phyloP scores from a whole-genome alignment of 2,888 invertebrate genomes.

The Leptarthrus brevirostris region DNA sequence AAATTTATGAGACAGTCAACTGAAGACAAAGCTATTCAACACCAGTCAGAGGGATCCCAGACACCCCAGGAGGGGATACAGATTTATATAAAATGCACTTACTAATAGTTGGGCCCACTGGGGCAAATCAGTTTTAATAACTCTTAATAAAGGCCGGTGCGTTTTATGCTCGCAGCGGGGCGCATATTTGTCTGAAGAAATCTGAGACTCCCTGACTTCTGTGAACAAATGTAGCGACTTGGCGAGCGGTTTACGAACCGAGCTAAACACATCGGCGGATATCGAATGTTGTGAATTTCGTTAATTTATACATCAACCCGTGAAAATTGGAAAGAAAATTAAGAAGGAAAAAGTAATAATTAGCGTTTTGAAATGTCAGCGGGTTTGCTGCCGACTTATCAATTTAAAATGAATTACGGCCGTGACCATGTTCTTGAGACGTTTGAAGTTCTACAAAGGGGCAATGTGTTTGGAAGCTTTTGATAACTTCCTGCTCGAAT shows the following conservation, averaged over 20 bases:
- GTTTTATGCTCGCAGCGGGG: conserved; percentile 42
- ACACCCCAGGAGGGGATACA: conserved; percentile 25
- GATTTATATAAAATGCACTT: conserved; percentile 38
- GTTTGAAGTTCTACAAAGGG: too few species aligned
- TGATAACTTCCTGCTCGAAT: too few species aligned
- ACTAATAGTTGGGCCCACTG: conserved; percentile 36
- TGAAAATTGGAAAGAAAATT: conserved; percentile 40
- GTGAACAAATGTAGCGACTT: not conserved
- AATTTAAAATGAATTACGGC: conserved; percentile 36
- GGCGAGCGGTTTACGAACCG: not conserved
- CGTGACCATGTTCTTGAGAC: too few species aligned
- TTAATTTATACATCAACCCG: conserved; percentile 45
- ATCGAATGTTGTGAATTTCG: conserved; percentile 43
- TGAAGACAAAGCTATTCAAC: conserved; percentile 38
- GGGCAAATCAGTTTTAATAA: conserved; percentile 43
- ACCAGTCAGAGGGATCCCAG: conserved; percentile 4
- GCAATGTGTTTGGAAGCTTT: too few species aligned
- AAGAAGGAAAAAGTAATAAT: conserved; percentile 37
- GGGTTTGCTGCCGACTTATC: conserved; percentile 34
- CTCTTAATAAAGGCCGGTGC: conserved; percentile 36
- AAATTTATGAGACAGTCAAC: conserved; percentile 32
- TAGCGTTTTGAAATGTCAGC: conserved; percentile 42
- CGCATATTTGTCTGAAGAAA: conserved; percentile 3
- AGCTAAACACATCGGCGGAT: not conserved
- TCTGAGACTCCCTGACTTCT: conserved; percentile 31